Evolutionary conservation across 2,888 invertebrate species (phyloP), one percentile per base, ranked within the genome.

Genomic region (Tenthredo scrophulariae): DNA sequence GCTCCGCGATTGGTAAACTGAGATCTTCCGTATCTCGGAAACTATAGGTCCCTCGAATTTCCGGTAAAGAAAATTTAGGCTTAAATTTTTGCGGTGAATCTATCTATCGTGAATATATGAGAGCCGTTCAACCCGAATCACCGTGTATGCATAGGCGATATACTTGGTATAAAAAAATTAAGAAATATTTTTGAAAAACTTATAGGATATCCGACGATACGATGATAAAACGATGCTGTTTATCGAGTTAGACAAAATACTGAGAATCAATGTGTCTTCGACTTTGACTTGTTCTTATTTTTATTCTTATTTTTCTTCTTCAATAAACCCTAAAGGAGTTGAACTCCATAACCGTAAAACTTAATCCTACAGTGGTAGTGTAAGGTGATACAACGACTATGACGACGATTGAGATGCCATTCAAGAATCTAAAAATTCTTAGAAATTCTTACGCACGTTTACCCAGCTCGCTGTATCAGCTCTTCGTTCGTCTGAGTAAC

Each of bases 341-440:
- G 10, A 74, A 43, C 74, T 43, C 74, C 74, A 46, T 74, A 74
- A 74, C 74, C 40, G 74, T 74, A 74, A 43, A 74, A 40, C 74
- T 46, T 37, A 1, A 3, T 18, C 22, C 43, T 22, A 2, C 7
- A 18, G 33, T 37, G 33, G 13, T 33, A 18, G 62, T 9, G 10
- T n/a, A 7, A 70, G 29, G 15, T 70, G 15, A 15, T 70, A 29
- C 5, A 33, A 18, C 33, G 10, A 70, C 33, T 13, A 18, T 7
- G 3, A 70, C 70, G 7, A 70, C 70, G 22, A 70, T 29, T 26
- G 65, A 29, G 29, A 29, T 5, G 22, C 74, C 74, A 74, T 74
- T 74, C 43, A 74, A 74, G 74, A 22, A 74, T 74, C 46, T 0
- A 26, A 46, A 40, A 74, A 74, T 74, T 74, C 74, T 74, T 18